Conservation (phyloP, 2,888 invertebrate genomes). For the Helleia helle region DNA sequence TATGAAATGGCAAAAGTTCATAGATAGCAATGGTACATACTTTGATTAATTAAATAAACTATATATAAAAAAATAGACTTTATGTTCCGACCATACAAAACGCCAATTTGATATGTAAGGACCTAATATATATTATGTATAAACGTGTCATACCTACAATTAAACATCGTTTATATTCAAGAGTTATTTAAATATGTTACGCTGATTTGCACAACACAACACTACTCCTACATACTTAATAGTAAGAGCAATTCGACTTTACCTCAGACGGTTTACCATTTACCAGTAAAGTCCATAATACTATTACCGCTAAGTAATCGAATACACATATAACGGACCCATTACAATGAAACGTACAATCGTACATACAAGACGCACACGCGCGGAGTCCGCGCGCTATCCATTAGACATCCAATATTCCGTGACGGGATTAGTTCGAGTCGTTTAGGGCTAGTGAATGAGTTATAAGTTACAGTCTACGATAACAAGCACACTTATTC, state of each 20-base stretch:
- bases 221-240: constrained; percentile 9
- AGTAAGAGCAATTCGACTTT: constrained; percentile 17
- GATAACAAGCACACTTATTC: constrained; percentile 40
- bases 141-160: too few relatives aligned
- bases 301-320: constrained; percentile 18
- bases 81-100: too few relatives aligned
- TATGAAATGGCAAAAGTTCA: too few relatives aligned
- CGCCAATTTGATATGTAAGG: too few relatives aligned
- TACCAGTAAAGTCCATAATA: constrained; percentile 12
- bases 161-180: too few relatives aligned
- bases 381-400: constrained; percentile 34
- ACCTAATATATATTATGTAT: too few relatives aligned
- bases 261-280: constrained; percentile 8
- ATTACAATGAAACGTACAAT: constrained; percentile 70
- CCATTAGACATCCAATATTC: constrained; percentile 16
- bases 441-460: constrained; percentile 28
- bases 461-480: constrained; percentile 38
- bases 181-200: not conserved
- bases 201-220: constrained; percentile 7
- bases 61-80: too few relatives aligned
- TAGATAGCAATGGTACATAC: too few relatives aligned
- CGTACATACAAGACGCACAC: constrained; percentile 30
- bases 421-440: constrained; percentile 31
- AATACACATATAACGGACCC: constrained; percentile 39
- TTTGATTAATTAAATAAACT: too few relatives aligned